Evolutionary conservation across 2,113 vertebrate species (phyloP).

Genomic region (Phrynosoma blainvillii): DNA sequence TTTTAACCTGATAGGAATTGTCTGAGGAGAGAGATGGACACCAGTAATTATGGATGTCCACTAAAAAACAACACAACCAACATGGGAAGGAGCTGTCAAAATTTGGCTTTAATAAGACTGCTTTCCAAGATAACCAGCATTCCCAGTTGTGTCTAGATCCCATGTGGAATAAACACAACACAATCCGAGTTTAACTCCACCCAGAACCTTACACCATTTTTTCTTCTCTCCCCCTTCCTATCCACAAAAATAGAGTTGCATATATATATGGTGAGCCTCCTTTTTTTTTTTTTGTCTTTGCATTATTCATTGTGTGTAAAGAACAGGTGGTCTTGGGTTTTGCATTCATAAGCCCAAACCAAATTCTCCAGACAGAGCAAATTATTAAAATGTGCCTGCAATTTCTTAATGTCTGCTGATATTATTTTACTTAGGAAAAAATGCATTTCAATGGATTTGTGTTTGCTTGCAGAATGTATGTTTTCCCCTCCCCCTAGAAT

Average conservation of each 20-base stretch:
- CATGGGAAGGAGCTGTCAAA: neutral
- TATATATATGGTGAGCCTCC: neutral
- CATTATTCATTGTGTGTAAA: neutral
- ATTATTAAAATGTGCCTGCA: neutral
- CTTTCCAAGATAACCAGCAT: neutral
- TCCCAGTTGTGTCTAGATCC: neutral
- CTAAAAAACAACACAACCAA: neutral
- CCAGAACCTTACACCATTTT: no score
- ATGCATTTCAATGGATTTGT: neutral
- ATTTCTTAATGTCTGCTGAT: neutral
- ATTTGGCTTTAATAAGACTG: neutral
- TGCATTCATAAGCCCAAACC: neutral
- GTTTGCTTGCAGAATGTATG: neutral
- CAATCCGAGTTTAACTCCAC: neutral
- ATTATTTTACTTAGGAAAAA: neutral
- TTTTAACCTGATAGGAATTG: slow-evolving; percentile 36
- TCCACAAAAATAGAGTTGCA: neutral
- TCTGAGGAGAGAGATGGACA: slow-evolving; percentile 57
- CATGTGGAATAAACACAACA: neutral
- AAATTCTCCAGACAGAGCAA: neutral
- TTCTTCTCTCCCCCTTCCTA: neutral
- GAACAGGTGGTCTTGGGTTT: slow-evolving; percentile 9
- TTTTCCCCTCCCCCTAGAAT: no score
- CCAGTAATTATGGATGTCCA: neutral
- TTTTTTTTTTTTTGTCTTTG: neutral